Base-by-base conservation (phyloP, 2,888 invertebrate species). In the Siphonodentalium dalli region DNA sequence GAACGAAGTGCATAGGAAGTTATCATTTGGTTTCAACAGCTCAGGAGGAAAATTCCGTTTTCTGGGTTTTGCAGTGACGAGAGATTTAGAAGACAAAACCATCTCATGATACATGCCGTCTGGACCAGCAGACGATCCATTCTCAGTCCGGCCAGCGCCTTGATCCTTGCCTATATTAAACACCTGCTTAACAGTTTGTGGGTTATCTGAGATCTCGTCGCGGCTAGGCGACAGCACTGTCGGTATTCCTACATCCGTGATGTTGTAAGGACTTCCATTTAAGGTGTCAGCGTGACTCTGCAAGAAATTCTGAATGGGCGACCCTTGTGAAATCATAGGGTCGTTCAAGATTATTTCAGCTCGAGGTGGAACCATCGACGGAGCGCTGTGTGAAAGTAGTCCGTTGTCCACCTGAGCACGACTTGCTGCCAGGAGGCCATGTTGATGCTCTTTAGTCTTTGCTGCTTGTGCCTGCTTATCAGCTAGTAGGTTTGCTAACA, bases 1-100 rank as follows among this genome's bases (percentile, higher is more conserved):
- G 41, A 75, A 75, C 11, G 72, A 72, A 0, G 73, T 71, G 50
- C 72, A 75, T 28, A 73, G 57, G 42, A 74, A 72, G 42, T 72
- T 69, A 20, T 70, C 50, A 24, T 62, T 54, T 3, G 50, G 45
- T 40, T 72, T 74, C 11, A 74, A 60, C 18, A 69, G 54, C 37
- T 74, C 66, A 5, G 66, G 69, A 11, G 69, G 63, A 1, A 68
- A 66, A 45, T 70, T 68, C 21, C 71, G 62, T 20, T 63, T 62
- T 20, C 72, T 48, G 1, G 72, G 71, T 41, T 71, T 69, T 6
- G 69, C 64, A 37, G 69, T 68, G 23, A 69, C 68, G 27, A 73
- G 52, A 1, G 69, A 63, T 28, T 65, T 68, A 6, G 73, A 69
- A 2, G 73, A 71, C 21, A 72, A 48, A 15, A 73, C 63, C 71